Base-by-base conservation (phyloP, 1,140 invertebrate species). In the Ostrea denselamellosa region DNA sequence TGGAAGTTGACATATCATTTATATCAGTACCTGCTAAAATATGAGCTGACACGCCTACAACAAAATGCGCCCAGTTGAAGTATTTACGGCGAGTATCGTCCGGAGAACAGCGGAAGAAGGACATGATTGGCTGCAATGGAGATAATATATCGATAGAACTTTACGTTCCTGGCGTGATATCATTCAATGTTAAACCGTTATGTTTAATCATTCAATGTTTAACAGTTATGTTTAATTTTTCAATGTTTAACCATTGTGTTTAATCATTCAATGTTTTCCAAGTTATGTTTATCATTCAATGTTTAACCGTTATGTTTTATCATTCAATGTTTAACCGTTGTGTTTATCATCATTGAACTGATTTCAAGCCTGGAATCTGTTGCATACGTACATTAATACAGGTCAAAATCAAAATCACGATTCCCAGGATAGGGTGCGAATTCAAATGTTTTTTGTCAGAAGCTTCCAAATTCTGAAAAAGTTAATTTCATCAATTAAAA, bases 1-100 rank as follows among this genome's bases (percentile, higher is more conserved):
- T 44, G 34, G 34, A 2, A 44, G 5, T 5, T 44, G 5, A 5
- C 5, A 44, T 44, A 44, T 44, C 34, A 44, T 44, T 1, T n/a
- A n/a, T n/a, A n/a, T n/a, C n/a, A 62, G 17, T 68, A 68, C 85
- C 85, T 68, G 85, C 85, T 51, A 85, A 22, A 22, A 85, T 51
- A 51, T 85, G 85, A 19, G 85, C 56, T 4, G 53, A 68, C 10
- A 68, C 68, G 0, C 85, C 85, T 19, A 85, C 44, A 65, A 65
- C 22, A n/a, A 62, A 85, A 85, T 85, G 85, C 10, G 62, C 62
- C 44, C 62, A 85, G 52, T 85, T 85, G 34, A 85, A 85, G 85
- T 56, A 28, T 34, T 62, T 62, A 52, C 85, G 25, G 9, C 44
- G n/a, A 34, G 51, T 65, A 52, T 85, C 53, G 52, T 34, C 58